These are phyloP conservation scores for Danio tinwini DNA, from an alignment of 2,797 vertebrate species.

Conservation along the genomic window DNA sequence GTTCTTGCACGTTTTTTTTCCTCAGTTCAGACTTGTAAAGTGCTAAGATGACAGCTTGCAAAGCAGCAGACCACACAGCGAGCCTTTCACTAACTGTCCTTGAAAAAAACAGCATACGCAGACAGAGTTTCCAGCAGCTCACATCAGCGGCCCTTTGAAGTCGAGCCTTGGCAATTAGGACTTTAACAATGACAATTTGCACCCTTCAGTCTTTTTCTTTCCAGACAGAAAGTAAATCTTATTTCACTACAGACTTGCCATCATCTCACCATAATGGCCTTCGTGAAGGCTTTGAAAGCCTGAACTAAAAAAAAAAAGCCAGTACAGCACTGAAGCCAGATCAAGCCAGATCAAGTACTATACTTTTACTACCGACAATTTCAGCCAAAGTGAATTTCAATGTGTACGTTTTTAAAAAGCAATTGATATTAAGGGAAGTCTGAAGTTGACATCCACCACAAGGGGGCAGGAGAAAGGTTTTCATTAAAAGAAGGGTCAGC, in stretches of 20 bases:
- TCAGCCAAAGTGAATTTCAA: slow-evolving; percentile 12
- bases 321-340: not conserved
- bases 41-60: slow-evolving; percentile 27
- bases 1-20: not conserved
- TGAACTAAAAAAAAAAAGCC: slow-evolving; percentile 32
- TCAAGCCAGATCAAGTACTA: slow-evolving; percentile 15
- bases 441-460: not conserved
- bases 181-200: slow-evolving; percentile 71
- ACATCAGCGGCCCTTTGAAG: slow-evolving; percentile 70
- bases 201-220: slow-evolving; percentile 63
- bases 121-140: slow-evolving; percentile 71
- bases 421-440: not conserved
- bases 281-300: slow-evolving; percentile 5
- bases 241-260: slow-evolving; percentile 39
- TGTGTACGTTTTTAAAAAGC: not conserved
- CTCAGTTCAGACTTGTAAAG: slow-evolving; percentile 22
- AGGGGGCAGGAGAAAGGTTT: not conserved
- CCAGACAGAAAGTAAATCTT: slow-evolving; percentile 52
- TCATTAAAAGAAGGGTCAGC: not conserved
- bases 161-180: slow-evolving; percentile 70
- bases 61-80: slow-evolving; percentile 75
- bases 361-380: slow-evolving; percentile 7
- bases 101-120: slow-evolving; percentile 71
- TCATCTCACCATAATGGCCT: slow-evolving; percentile 27
- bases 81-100: slow-evolving; percentile 64